These are phyloP conservation scores for Bucorvus abyssinicus DNA, from an alignment of 2,797 vertebrate species.

Conservation along the genomic window DNA sequence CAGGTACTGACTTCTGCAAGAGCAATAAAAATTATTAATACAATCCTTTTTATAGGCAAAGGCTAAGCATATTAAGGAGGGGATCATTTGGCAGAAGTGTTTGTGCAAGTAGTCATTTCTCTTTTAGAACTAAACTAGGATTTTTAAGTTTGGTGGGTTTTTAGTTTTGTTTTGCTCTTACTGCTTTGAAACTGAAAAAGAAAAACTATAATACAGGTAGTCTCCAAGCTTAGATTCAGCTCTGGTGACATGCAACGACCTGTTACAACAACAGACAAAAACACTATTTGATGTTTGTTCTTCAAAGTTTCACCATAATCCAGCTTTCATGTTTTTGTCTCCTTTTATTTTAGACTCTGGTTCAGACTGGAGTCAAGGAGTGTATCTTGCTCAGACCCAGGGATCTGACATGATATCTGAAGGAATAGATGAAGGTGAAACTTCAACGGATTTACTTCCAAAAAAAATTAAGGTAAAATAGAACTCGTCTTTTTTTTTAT, in stretches of 20 bases:
- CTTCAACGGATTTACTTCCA: constrained; percentile 81
- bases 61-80: neutral
- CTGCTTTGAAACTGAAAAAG: constrained; percentile 22
- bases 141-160: neutral
- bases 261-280: neutral
- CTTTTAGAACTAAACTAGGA: neutral
- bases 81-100: neutral
- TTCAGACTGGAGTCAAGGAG: constrained; percentile 91
- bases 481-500: neutral
- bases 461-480: constrained; percentile 90
- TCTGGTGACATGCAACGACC: neutral
- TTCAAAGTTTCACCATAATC: constrained; percentile 26
- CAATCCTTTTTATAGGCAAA: neutral
- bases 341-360: constrained; percentile 83
- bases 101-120: neutral
- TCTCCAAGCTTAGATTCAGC: neutral
- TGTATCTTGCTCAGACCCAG: constrained; percentile 80
- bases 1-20: neutral
- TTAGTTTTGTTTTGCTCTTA: neutral
- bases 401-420: constrained; percentile 83
- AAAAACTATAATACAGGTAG: neutral
- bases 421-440: constrained; percentile 81
- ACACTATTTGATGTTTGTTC: constrained; percentile 8
- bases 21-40: neutral
- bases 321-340: constrained; percentile 42